Evolutionary conservation across 2,797 vertebrate species (phyloP), one percentile per base, ranked within the genome.

Genomic region (Sternarchorhynchus goeldii): DNA sequence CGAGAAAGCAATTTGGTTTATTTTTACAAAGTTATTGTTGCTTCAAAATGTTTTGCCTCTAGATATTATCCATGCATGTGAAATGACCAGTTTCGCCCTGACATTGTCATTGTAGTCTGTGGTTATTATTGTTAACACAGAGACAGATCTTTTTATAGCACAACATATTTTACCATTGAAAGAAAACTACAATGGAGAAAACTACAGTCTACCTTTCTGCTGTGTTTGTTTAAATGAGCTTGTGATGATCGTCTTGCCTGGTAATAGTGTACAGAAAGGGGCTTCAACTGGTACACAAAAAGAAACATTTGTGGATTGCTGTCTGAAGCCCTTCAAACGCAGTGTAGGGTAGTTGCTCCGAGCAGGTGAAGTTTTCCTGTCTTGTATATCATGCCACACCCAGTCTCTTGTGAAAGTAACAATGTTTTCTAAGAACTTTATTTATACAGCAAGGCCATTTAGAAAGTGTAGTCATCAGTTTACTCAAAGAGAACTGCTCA

Each of bases 161-260:
- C 50, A 34, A 73, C 68, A 65, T 77, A 68, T 77, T 69, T 70
- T 64, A 63, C 56, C 57, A 76, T 83, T 70, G 41, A 80, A 73
- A 58, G 59, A 68, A 82, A n/a, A n/a, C n/a, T n/a, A 79, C 77
- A 82, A 79, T 73, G 62, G 66, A 69, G 59, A 73, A 77, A 77
- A 77, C 77, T 70, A 56, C 20, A 64, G 69, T 63, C 64, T 75
- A 65, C 74, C 71, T 73, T 70, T 69, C 0, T 59, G 69, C 21
- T 56, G 12, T 39, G 29, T 31, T 32, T 63, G 20, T 63, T 74
- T 50, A 16, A 58, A 63, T 31, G 45, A 29, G 45, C 3, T 58
- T 41, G 65, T 69, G 64, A 63, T 65, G 76, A 67, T 82, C 72
- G 45, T 70, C 76, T 78, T 67, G 45, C 25, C 34, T n/a, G 64